Conservation (phyloP, 2,113 vertebrate species). For the Anthoscopus minutus region DNA sequence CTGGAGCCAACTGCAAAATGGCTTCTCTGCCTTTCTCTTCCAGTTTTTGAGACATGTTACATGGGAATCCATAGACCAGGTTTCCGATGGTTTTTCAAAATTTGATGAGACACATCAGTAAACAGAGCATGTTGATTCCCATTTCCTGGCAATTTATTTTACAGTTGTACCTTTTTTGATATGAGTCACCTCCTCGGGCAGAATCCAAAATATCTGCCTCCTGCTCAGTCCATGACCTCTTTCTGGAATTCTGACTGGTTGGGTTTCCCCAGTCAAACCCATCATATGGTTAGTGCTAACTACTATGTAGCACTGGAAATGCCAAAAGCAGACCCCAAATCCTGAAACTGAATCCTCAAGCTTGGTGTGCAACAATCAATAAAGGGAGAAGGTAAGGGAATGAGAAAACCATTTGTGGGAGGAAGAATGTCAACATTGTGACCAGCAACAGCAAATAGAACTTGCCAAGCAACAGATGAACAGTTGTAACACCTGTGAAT, state of each 20-base stretch:
- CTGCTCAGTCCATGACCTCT: neutral
- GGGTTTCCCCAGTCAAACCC: neutral
- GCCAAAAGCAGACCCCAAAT: neutral
- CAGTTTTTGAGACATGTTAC: neutral
- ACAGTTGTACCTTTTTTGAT: neutral
- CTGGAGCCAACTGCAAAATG: neutral
- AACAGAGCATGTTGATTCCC: neutral
- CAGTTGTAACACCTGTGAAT: neutral
- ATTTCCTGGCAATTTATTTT: neutral
- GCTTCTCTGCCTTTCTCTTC: neutral
- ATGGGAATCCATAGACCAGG: neutral
- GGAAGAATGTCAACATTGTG: neutral
- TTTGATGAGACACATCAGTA: neutral
- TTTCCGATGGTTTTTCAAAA: neutral
- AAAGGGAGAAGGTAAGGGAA: neutral
- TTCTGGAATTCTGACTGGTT: neutral
- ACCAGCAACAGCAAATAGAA: neutral
- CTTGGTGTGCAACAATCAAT: neutral
- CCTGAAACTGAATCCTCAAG: neutral
- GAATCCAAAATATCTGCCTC: neutral
- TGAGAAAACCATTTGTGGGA: neutral
- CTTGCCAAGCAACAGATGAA: neutral
- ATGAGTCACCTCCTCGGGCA: rapidly evolving
- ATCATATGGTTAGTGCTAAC: neutral
- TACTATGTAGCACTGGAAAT: neutral